These are phyloP conservation scores for Tetrao urogallus DNA, from an alignment of 2,113 vertebrate species.

Conservation along the genomic window DNA sequence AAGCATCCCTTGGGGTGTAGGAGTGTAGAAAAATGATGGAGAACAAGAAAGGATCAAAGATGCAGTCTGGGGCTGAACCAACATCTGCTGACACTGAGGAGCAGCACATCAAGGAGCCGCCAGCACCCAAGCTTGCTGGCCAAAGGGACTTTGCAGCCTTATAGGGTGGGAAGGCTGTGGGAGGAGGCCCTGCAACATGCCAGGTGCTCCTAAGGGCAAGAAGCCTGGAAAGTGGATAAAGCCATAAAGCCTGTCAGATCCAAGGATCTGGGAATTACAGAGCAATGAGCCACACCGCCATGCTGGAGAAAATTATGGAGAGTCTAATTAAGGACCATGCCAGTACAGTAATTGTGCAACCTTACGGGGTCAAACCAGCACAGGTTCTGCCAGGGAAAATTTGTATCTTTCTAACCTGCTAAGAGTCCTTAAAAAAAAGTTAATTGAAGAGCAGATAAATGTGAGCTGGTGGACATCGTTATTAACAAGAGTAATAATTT, in stretches of 20 bases:
- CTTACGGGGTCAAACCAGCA: conserved; percentile 50
- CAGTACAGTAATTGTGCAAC: conserved; percentile 55
- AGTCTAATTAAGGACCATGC: conserved; percentile 59
- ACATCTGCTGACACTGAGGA: neutral
- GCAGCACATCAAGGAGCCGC: accelerated
- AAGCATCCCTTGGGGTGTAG: accelerated
- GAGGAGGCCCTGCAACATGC: neutral
- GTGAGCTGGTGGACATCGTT: conserved; percentile 28
- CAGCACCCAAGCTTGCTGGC: accelerated
- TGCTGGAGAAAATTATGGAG: conserved; percentile 47
- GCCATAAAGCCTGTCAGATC: neutral
- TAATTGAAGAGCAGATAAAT: conserved; percentile 65
- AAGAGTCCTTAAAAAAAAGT: conserved; percentile 51
- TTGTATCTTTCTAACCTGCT: conserved; percentile 26
- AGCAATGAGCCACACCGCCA: neutral
- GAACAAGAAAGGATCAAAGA: neutral
- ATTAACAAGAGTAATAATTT: conserved; percentile 56
- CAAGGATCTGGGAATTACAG: conserved; percentile 55
- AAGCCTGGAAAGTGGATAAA: neutral
- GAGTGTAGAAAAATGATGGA: accelerated
- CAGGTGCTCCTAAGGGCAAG: neutral
- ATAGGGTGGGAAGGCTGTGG: neutral
- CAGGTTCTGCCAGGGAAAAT: conserved; percentile 61
- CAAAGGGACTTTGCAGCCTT: neutral
- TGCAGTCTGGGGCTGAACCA: accelerated